Conservation (phyloP, 2,888 invertebrate species). For the Poecilobothrus nobilitatus region DNA sequence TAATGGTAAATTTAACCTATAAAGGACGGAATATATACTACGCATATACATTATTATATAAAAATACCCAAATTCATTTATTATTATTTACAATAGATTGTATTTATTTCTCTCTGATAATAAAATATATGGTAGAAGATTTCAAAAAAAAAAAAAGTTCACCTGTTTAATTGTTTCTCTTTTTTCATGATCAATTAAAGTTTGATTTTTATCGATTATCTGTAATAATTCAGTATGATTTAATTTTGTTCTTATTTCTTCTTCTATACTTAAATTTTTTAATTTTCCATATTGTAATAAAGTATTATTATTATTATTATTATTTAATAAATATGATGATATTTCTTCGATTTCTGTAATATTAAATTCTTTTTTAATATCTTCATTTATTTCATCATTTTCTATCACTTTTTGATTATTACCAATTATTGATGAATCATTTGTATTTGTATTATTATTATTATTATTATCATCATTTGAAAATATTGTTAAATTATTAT, state of each 20-base stretch:
- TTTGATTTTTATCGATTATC: conserved; percentile 37
- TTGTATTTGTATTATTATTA: not conserved
- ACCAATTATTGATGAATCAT: not conserved
- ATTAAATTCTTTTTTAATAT: not conserved
- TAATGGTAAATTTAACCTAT: no score
- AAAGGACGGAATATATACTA: no score
- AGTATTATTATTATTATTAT: not conserved
- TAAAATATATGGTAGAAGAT: no score
- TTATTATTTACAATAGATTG: no score
- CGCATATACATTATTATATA: no score
- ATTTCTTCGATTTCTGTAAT: not conserved
- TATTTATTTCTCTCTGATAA: no score
- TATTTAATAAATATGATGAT: not conserved
- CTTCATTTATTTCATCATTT: not conserved
- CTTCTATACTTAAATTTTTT: not conserved
- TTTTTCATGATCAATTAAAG: conserved; percentile 39
- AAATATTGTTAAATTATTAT: not conserved
- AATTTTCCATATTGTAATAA: not conserved
- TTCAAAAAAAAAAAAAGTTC: conserved; percentile 30
- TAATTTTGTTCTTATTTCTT: not conserved
- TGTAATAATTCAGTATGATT: conserved; percentile 16
- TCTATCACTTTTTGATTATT: not conserved
- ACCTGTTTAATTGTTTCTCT: conserved; percentile 43
- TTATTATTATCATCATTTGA: not conserved
- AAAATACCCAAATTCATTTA: no score